Evolutionary conservation across 2,888 invertebrate genomes (phyloP).

Genomic region (Latrodectus hesperus): DNA sequence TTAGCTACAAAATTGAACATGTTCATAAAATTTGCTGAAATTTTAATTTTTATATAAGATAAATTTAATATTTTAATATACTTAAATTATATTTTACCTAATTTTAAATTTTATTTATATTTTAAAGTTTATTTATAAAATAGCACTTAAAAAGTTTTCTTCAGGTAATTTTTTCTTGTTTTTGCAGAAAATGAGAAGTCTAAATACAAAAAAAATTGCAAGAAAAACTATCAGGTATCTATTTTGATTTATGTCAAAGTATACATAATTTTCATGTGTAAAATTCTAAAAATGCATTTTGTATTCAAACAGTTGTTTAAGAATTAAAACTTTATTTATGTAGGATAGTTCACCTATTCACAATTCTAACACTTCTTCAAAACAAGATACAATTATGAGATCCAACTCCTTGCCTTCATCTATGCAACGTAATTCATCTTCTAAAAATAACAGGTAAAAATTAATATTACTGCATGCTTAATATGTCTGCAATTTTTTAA

Average conservation of each 20-base stretch:
- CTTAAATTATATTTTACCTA: too few species aligned
- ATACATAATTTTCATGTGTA: too few species aligned
- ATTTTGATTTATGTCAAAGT: neutral
- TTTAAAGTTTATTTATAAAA: too few species aligned
- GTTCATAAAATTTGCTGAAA: too few species aligned
- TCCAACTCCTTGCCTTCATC: slow-evolving; percentile 55
- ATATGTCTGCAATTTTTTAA: neutral
- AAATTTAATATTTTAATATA: too few species aligned
- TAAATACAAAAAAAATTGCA: slow-evolving; percentile 43
- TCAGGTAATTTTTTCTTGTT: neutral
- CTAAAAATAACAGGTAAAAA: slow-evolving; percentile 41
- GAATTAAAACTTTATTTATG: neutral
- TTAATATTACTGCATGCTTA: neutral
- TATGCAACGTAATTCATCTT: slow-evolving; percentile 28
- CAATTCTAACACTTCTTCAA: slow-evolving; percentile 1
- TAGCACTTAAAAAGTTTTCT: neutral
- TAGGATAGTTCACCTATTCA: slow-evolving; percentile 47
- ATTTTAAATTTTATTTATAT: too few species aligned
- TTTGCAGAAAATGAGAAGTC: slow-evolving; percentile 42
- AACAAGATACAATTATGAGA: slow-evolving; percentile 32
- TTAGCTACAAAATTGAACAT: too few species aligned
- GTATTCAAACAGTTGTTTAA: neutral
- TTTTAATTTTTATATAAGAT: too few species aligned
- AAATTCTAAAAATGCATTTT: neutral
- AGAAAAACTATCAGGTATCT: slow-evolving; percentile 44